Evolutionary conservation across 2,797 vertebrate species (phyloP).

Genomic region (Gorsachius magnificus): DNA sequence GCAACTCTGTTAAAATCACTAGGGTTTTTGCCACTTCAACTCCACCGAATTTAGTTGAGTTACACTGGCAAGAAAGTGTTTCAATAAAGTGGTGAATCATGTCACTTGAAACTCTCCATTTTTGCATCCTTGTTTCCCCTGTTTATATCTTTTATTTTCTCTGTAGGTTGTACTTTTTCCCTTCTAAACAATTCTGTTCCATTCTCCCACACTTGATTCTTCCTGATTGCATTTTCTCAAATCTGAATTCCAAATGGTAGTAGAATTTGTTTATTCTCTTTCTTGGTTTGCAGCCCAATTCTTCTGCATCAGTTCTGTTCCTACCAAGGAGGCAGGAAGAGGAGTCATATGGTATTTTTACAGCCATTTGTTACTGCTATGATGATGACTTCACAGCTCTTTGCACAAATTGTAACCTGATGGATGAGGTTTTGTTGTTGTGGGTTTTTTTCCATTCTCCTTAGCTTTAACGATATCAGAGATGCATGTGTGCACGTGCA

Average conservation of each 20-base stretch:
- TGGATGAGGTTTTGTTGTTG: not conserved
- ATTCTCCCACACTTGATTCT: conserved; percentile 21
- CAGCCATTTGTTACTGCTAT: conserved; percentile 72
- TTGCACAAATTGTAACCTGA: conserved; percentile 65
- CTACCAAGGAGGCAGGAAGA: conserved; percentile 65
- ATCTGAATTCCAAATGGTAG: conserved; percentile 63
- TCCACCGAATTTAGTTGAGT: not conserved
- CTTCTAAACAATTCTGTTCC: conserved; percentile 28
- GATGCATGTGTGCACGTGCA: not conserved
- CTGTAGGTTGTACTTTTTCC: not conserved
- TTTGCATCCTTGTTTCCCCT: not conserved
- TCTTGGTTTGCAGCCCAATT: conserved; percentile 75
- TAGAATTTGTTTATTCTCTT: conserved; percentile 71
- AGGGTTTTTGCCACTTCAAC: not conserved
- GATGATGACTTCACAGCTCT: conserved; percentile 44
- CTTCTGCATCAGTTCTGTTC: conserved; percentile 67
- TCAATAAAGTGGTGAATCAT: not conserved
- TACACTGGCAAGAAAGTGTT: not conserved
- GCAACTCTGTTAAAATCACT: not conserved
- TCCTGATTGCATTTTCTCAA: conserved; percentile 56
- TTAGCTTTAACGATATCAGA: not conserved
- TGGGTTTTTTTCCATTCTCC: not conserved
- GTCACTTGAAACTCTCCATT: not conserved
- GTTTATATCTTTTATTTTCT: not conserved
- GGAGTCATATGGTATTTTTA: conserved; percentile 68